phyloP scores from a whole-genome alignment of 2,113 vertebrate genomes.

The Trogon surrucura region DNA sequence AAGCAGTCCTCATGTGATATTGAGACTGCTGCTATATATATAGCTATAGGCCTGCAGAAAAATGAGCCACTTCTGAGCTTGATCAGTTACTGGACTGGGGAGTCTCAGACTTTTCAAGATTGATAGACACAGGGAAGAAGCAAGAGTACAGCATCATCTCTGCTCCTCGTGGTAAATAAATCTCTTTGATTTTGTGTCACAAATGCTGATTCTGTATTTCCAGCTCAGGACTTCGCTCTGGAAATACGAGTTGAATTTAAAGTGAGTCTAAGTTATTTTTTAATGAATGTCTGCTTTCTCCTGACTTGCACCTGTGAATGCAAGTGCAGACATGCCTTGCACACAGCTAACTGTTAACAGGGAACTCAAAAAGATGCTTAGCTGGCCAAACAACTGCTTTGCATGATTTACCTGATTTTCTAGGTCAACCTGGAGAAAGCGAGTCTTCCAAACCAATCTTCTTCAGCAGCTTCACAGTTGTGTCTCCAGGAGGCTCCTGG shows the following conservation, averaged over 20 bases:
- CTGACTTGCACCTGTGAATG: background rate
- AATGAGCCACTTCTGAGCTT: background rate
- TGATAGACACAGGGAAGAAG: slow-evolving; percentile 37
- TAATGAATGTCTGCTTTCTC: slow-evolving; percentile 58
- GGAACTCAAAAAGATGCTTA: background rate
- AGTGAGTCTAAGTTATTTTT: slow-evolving; percentile 49
- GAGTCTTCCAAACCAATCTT: background rate
- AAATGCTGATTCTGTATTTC: slow-evolving; percentile 46
- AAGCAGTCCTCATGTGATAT: background rate
- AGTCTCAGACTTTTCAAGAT: slow-evolving; percentile 38
- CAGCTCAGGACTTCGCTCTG: slow-evolving; percentile 37
- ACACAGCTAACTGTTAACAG: background rate
- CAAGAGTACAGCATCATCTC: slow-evolving; percentile 24
- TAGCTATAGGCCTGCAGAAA: background rate
- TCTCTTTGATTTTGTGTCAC: slow-evolving; percentile 61
- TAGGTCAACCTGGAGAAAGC: background rate
- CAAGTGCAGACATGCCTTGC: background rate
- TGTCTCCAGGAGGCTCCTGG: background rate
- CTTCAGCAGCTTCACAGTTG: background rate
- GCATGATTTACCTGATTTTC: slow-evolving; percentile 12
- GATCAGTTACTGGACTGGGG: slow-evolving; percentile 1
- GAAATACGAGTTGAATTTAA: slow-evolving; percentile 60
- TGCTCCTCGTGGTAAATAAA: slow-evolving; percentile 52
- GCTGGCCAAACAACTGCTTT: background rate
- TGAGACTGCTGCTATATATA: background rate